Percentiles rank a stretch among this genome's conserved stretches.
Evolutionary conservation across 1,140 invertebrate genomes (phyloP).

Genomic region (Thrips palmi): DNA sequence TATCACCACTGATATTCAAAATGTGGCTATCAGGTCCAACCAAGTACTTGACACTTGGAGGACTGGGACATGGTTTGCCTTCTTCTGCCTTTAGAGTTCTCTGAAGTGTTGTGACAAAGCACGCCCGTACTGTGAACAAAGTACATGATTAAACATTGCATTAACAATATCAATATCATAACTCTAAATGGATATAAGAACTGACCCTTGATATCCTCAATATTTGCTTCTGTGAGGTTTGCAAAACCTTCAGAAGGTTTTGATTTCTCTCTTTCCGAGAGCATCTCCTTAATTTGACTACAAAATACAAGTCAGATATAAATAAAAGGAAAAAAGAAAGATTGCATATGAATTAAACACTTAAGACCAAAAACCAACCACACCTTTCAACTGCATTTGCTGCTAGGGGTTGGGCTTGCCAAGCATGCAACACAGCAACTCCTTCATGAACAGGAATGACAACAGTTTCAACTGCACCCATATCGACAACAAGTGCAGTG

Average conservation of each 20-base stretch:
- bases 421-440: constrained; percentile 60
- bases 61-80: constrained; percentile 22
- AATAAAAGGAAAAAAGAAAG: constrained; percentile 6
- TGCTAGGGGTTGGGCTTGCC: constrained; percentile 56
- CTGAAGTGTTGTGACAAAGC: constrained; percentile 63
- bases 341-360: neutral
- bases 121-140: constrained; percentile 29
- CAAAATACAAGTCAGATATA: too few species aligned
- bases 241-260: neutral
- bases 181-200: too few species aligned
- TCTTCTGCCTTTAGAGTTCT: constrained; percentile 38
- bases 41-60: constrained; percentile 51
- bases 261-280: neutral
- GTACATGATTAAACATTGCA: neutral
- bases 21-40: constrained; percentile 33
- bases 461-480: constrained; percentile 67
- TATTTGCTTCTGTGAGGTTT: neutral
- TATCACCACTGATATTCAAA: constrained; percentile 42
- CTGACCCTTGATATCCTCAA: constrained; percentile 15
- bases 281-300: too few species aligned
- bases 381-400: constrained; percentile 44
- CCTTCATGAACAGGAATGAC: constrained; percentile 70
- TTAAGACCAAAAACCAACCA: constrained; percentile 12
- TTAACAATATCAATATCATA: too few species aligned
- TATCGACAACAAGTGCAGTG: constrained; percentile 66